Base-by-base conservation (phyloP, 2,888 invertebrate genomes). In the Rugalucina vietnamica region DNA sequence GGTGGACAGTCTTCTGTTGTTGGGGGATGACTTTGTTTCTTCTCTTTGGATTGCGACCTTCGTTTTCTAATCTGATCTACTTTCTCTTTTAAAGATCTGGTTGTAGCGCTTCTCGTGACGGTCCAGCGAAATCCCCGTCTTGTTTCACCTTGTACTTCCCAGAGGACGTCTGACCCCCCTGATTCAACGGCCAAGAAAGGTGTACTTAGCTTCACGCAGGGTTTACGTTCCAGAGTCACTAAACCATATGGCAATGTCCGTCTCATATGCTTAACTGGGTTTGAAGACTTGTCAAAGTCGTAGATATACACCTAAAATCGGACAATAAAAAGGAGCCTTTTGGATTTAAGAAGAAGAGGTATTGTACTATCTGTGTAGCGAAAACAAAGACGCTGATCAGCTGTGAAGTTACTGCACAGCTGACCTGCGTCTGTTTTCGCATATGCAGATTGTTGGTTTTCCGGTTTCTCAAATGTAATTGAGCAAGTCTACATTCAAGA, bases 271-370 rank as follows among this genome's bases (percentile, higher is more conserved):
- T 57, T 60, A 10, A 85, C 81, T 24, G 86, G 81, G 5, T 76
- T 60, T n/a, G 81, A 84, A 1, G 89, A 71, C n/a, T 85, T 81
- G 54, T 88, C 87, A 60, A 80, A 80, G 50, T 89, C 88, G 50
- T 88, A 89, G 34, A 88, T 71, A 76, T 87, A 89, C 4, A 86
- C 84, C 89, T 89, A 82, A 29, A 80, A 81, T 24, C 21, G n/a
- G n/a, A 74, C 43, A 34, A 36, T 27, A 27, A 24, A 50, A 32
- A 65, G 8, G 34, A 65, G 21, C 43, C 8, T 43, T 43, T n/a
- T 0, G 27, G 27, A 54, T n/a, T n/a, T n/a, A n/a, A n/a, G n/a
- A n/a, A n/a, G n/a, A n/a, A n/a, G n/a, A n/a, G n/a, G n/a, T n/a
- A n/a, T n/a, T n/a, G n/a, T n/a, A n/a, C n/a, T n/a, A n/a, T n/a